phyloP scores from a whole-genome alignment of 2,888 invertebrate species.

The Xylota sylvarum region DNA sequence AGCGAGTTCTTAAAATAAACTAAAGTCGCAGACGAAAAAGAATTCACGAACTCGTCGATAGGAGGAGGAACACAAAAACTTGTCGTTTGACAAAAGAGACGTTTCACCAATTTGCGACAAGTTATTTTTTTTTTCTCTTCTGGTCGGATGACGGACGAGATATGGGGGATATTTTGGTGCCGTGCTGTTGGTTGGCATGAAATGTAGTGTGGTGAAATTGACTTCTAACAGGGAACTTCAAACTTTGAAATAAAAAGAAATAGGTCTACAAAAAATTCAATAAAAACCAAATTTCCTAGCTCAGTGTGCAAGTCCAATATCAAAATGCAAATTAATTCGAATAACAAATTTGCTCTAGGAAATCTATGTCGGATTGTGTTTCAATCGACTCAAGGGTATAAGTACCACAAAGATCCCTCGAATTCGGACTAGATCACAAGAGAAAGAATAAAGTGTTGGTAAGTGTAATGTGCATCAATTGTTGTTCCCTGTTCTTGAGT shows the following conservation, averaged over 20 bases:
- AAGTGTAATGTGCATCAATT: too few relatives aligned
- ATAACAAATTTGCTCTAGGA: too few relatives aligned
- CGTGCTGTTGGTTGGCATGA: conserved; percentile 33
- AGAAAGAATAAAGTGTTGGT: too few relatives aligned
- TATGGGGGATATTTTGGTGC: conserved; percentile 18
- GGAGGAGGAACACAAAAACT: conserved; percentile 64
- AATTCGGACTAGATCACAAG: too few relatives aligned
- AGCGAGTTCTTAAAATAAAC: conserved; percentile 75
- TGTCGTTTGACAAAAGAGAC: conserved; percentile 68
- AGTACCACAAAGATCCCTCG: too few relatives aligned
- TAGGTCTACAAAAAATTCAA: background rate
- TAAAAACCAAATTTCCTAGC: too few relatives aligned
- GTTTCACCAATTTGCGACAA: conserved; percentile 64
- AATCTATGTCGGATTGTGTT: too few relatives aligned
- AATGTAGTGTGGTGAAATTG: conserved; percentile 18
- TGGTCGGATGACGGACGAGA: conserved; percentile 44
- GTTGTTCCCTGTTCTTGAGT: too few relatives aligned
- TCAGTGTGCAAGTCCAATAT: too few relatives aligned
- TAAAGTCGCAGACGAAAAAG: conserved; percentile 49
- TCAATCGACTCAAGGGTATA: too few relatives aligned
- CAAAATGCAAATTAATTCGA: too few relatives aligned
- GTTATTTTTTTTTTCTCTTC: conserved; percentile 49
- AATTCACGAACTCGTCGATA: conserved; percentile 62
- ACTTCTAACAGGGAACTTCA: conserved; percentile 9
- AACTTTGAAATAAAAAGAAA: conserved; percentile 14